Conservation (phyloP, 1,140 invertebrate species). For the Teleogryllus occipitalis region DNA sequence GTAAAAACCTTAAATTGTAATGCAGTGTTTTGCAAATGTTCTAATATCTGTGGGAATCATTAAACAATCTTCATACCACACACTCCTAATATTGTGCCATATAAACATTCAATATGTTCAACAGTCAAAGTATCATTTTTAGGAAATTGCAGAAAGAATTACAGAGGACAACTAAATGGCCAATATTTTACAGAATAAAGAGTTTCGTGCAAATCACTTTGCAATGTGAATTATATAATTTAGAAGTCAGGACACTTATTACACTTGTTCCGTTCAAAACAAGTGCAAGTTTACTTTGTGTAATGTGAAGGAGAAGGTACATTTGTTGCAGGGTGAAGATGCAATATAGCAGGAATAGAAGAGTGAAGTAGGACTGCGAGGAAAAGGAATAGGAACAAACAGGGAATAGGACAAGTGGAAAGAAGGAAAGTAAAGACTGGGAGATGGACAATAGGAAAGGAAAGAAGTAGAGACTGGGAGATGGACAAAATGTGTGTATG, state of each 20-base stretch:
- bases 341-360: not conserved
- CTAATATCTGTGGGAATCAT: constrained; percentile 13
- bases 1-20: constrained; percentile 14
- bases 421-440: not conserved
- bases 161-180: not conserved
- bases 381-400: not conserved
- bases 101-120: constrained; percentile 10
- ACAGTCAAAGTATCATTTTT: not conserved
- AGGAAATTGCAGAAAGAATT: not conserved
- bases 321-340: not conserved
- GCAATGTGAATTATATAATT: not conserved
- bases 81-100: constrained; percentile 12
- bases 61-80: constrained; percentile 12
- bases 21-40: constrained; percentile 9
- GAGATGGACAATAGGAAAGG: not conserved
- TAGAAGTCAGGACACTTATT: not conserved
- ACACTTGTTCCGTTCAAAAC: not conserved
- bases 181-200: not conserved
- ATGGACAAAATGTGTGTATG: not conserved
- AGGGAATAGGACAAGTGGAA: not conserved
- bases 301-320: not conserved
- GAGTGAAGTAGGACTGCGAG: not conserved
- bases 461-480: not conserved
- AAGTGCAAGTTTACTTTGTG: not conserved
- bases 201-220: not conserved